phyloP scores from a whole-genome alignment of 2,797 vertebrate genomes.

The Alosa sapidissima region DNA sequence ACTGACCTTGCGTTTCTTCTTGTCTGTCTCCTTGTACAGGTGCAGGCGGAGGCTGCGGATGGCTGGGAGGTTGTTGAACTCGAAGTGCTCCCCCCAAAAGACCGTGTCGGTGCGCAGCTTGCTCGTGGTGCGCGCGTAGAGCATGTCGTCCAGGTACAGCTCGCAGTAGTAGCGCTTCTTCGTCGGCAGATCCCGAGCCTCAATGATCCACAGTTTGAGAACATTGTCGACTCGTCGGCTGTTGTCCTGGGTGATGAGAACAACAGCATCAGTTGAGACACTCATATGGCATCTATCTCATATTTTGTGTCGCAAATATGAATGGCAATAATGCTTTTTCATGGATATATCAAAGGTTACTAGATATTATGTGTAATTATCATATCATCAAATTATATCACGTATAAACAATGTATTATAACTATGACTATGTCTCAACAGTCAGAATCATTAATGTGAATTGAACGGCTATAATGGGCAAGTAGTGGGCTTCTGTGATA shows the following conservation, averaged over 20 bases:
- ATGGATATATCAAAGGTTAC: neutral
- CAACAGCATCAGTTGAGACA: neutral
- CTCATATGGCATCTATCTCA: neutral
- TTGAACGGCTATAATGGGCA: no score
- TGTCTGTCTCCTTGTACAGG: conserved; percentile 96
- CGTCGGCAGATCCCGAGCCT: conserved; percentile 91
- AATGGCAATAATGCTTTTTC: neutral
- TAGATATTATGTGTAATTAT: neutral
- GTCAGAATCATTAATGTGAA: neutral
- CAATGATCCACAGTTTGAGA: conserved; percentile 96
- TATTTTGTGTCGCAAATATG: neutral
- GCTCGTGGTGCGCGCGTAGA: conserved; percentile 96
- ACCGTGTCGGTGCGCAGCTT: conserved; percentile 93
- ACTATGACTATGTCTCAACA: neutral
- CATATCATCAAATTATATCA: neutral
- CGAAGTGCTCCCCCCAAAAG: conserved; percentile 98
- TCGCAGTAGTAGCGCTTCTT: conserved; percentile 98
- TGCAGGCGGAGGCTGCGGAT: conserved; percentile 93
- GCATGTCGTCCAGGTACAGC: conserved; percentile 96
- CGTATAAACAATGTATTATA: neutral
- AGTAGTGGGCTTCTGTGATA: neutral
- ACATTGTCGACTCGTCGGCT: conserved; percentile 95
- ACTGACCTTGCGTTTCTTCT: conserved; percentile 89
- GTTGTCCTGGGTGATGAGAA: conserved; percentile 81
- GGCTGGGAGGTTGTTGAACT: conserved; percentile 95